phyloP scores from a whole-genome alignment of 2,113 vertebrate genomes.

The Ceuthmochares aereus region DNA sequence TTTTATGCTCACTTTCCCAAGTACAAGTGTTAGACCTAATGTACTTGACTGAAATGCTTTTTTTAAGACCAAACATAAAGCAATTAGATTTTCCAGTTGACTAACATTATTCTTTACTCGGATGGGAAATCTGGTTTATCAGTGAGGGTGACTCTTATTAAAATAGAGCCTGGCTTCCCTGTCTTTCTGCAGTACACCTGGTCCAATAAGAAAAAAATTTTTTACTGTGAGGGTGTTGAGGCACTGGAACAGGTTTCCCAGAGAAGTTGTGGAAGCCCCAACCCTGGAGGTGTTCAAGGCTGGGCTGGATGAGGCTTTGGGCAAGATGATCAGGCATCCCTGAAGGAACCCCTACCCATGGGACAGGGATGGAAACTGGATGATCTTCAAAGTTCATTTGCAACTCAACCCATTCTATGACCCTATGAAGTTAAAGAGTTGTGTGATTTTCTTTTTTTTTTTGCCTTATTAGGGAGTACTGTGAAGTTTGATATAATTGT shows the following conservation, averaged over 20 bases:
- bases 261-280: background rate
- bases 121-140: background rate
- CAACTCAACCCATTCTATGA: background rate
- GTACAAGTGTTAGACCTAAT: accelerated
- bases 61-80: background rate
- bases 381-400: background rate
- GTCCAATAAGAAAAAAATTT: background rate
- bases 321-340: background rate
- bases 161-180: background rate
- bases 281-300: background rate
- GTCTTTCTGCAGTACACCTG: background rate
- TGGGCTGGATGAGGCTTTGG: background rate
- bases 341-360: background rate
- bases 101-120: background rate
- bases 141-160: background rate
- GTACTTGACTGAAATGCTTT: background rate
- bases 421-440: background rate
- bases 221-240: background rate
- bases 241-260: background rate
- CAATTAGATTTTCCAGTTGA: background rate
- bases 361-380: accelerated
- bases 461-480: background rate
- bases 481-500: background rate
- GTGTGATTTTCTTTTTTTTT: background rate
- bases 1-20: background rate